A percentile compares a stretch with the other conserved stretches of the same genome.
phyloP scores from a whole-genome alignment of 2,797 vertebrate genomes.

The Ceyx erithaca region DNA sequence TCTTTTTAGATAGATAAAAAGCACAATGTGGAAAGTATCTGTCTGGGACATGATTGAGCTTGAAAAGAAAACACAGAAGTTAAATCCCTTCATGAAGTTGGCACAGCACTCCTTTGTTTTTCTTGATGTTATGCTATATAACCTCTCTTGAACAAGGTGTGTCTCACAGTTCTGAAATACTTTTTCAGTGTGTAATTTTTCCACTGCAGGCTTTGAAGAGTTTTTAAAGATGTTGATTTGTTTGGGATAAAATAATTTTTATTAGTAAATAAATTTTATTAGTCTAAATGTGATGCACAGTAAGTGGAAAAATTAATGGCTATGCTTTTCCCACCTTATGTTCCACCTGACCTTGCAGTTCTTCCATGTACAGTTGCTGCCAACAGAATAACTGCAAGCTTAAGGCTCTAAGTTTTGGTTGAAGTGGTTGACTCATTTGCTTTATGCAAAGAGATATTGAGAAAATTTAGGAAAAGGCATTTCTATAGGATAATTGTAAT shows the following conservation, averaged over 20 bases:
- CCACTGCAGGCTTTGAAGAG: neutral
- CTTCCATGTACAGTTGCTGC: neutral
- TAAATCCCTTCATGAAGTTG: neutral
- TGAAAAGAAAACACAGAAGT: neutral
- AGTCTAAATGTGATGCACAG: neutral
- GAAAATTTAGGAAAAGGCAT: neutral
- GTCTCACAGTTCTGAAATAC: neutral
- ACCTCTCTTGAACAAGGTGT: neutral
- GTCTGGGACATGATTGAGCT: neutral
- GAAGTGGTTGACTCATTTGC: neutral
- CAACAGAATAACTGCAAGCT: neutral
- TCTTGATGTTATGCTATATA: neutral
- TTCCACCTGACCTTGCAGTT: neutral
- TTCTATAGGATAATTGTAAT: neutral
- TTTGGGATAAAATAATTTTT: neutral
- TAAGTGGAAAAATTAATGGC: neutral
- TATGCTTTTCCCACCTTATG: neutral
- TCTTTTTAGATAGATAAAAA: neutral
- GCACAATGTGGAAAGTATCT: neutral
- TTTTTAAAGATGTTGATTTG: neutral
- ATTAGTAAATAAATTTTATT: neutral
- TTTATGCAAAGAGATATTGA: neutral
- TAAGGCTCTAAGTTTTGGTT: neutral
- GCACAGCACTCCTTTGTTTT: neutral
- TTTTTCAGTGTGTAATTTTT: neutral